Evolutionary conservation across 2,113 vertebrate genomes (phyloP), one percentile per base, ranked within the genome.

Genomic region (Alethe diademata): DNA sequence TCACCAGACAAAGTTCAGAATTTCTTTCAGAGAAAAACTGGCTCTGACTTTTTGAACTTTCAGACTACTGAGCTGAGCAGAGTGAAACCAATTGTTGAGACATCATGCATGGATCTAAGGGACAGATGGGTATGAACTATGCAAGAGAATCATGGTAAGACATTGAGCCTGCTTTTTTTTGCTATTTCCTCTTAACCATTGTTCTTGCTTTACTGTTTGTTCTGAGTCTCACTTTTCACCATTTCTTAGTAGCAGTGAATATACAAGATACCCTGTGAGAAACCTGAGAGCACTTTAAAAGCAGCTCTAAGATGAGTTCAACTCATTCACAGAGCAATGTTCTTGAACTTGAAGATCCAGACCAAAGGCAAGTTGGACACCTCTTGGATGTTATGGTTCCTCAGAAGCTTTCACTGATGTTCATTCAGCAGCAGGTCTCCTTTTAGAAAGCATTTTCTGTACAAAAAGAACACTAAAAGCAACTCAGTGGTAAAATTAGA

Each of bases 11-110:
- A n/a, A 83, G 47, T 64, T 86, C 67, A 71, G 48, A 78, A 67
- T 76, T 95, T 83, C 57, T 29, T 88, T 93, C 75, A 28, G 69
- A 86, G 45, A 31, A 94, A 74, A 86, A 60, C 24, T 71, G 64
- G 26, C 51, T 69, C 58, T 88, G 54, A 78, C 80, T 92, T 88
- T 76, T 83, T 91, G 92, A 93, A 94, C 82, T 93, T 83, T 83
- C 43, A 84, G 65, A 42, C 64, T 88, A 67, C 88, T 80, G 85
- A 74, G 64, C 74, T 90, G 51, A 94, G 62, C 74, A 94, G 69
- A 86, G 43, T 74, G 56, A 93, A 96, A 83, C 81, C 72, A 70
- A 66, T 90, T 90, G 43, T 74, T 95, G 78, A 94, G 78, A 45
- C 81, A 78, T 48, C 60, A 33, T 53, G 48, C 54, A 24, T 38